These are phyloP conservation scores for Eupithecia dodoneata DNA, from an alignment of 2,888 invertebrate species.

Conservation along the genomic window DNA sequence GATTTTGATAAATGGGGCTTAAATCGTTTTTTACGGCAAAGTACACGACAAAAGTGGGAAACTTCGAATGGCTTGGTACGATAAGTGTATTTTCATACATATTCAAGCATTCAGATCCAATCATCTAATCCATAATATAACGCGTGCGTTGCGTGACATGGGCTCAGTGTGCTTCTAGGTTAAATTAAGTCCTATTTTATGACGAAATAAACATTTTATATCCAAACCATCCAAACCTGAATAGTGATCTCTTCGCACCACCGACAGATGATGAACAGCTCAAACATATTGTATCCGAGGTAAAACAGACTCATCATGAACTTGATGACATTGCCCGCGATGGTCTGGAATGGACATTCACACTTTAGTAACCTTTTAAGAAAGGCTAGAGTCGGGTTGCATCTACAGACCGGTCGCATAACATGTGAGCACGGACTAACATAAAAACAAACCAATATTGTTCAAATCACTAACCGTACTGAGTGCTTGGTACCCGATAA, in stretches of 20 bases:
- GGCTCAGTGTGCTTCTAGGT: background rate
- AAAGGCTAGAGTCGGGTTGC: background rate
- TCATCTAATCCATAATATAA: background rate
- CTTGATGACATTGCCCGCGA: conserved; percentile 60
- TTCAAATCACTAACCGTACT: conserved; percentile 55
- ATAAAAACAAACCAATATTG: background rate
- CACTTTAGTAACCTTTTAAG: background rate
- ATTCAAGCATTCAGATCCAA: background rate
- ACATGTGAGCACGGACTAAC: background rate
- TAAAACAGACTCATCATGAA: conserved; percentile 68
- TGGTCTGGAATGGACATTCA: conserved; percentile 55
- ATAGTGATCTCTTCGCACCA: conserved; percentile 75
- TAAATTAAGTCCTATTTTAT: no score
- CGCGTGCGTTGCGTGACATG: no score
- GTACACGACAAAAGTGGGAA: background rate
- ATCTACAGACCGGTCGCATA: background rate
- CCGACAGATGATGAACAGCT: conserved; percentile 68
- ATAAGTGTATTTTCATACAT: no score
- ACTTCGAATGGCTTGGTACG: no score
- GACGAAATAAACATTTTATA: background rate
- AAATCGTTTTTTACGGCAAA: background rate
- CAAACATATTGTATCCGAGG: conserved; percentile 70
- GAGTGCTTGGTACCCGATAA: conserved; percentile 69
- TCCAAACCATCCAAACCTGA: conserved; percentile 55
- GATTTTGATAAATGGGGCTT: background rate